Evolutionary conservation across 2,888 invertebrate species (phyloP).

Genomic region (Eupithecia centaureata): DNA sequence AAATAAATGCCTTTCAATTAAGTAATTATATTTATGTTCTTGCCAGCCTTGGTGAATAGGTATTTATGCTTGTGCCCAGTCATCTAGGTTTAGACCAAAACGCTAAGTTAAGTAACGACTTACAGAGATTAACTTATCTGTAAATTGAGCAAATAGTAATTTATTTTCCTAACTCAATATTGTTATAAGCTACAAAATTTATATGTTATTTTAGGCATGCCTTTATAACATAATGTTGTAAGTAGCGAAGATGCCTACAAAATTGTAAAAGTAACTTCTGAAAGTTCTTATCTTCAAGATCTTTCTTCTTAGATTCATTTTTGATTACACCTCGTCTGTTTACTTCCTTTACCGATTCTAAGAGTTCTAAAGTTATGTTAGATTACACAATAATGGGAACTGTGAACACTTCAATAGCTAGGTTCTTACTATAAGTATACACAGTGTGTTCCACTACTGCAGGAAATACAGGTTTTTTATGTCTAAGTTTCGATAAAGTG

Average conservation of each 20-base stretch:
- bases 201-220: background rate
- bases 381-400: conserved; percentile 40
- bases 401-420: conserved; percentile 15
- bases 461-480: background rate
- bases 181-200: background rate
- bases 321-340: conserved; percentile 19
- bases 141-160: conserved; percentile 32
- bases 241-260: background rate
- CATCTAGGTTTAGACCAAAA: conserved; percentile 17
- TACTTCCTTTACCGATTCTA: conserved; percentile 35
- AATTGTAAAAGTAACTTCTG: conserved; percentile 7
- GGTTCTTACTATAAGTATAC: background rate
- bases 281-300: conserved; percentile 19
- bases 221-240: background rate
- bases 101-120: background rate
- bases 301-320: no score
- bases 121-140: conserved; percentile 34
- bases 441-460: background rate
- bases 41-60: conserved; percentile 31
- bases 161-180: conserved; percentile 14
- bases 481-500: no score
- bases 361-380: no score
- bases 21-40: conserved; percentile 30
- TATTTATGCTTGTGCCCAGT: conserved; percentile 37
- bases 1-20: conserved; percentile 38